These are phyloP conservation scores for Aricia agestis DNA, from an alignment of 1,140 invertebrate genomes.

Conservation along the genomic window DNA sequence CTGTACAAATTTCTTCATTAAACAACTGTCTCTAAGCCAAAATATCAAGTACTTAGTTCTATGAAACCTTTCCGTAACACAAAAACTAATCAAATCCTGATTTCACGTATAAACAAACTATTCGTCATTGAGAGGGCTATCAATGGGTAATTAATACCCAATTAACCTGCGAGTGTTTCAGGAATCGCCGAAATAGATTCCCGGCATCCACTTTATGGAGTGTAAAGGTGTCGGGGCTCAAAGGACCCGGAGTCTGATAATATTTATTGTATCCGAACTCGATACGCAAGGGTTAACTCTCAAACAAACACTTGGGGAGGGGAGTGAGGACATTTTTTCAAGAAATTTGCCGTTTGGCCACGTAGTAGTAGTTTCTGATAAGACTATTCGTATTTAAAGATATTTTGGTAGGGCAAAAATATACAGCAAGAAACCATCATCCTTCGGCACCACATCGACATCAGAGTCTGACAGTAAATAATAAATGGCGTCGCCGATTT, in stretches of 20 bases:
- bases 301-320: constrained; percentile 31
- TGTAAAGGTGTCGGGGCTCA: constrained; percentile 1
- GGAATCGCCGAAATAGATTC: background rate
- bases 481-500: too few species aligned
- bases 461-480: too few species aligned
- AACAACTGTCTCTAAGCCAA: too few species aligned
- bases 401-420: too few species aligned
- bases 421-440: too few species aligned
- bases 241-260: constrained; percentile 42
- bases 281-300: constrained; percentile 41
- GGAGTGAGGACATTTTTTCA: constrained; percentile 29
- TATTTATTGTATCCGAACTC: constrained; percentile 51
- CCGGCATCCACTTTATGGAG: constrained; percentile 5
- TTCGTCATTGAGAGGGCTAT: background rate
- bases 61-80: too few species aligned
- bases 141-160: background rate
- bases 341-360: constrained; percentile 8
- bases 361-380: background rate
- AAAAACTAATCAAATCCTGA: too few species aligned
- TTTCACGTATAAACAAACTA: too few species aligned
- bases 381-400: background rate
- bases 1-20: too few species aligned
- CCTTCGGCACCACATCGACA: too few species aligned
- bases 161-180: constrained; percentile 5
- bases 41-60: too few species aligned